Evolutionary conservation across 2,888 invertebrate genomes (phyloP).

Genomic region (Latheticus oryzae): DNA sequence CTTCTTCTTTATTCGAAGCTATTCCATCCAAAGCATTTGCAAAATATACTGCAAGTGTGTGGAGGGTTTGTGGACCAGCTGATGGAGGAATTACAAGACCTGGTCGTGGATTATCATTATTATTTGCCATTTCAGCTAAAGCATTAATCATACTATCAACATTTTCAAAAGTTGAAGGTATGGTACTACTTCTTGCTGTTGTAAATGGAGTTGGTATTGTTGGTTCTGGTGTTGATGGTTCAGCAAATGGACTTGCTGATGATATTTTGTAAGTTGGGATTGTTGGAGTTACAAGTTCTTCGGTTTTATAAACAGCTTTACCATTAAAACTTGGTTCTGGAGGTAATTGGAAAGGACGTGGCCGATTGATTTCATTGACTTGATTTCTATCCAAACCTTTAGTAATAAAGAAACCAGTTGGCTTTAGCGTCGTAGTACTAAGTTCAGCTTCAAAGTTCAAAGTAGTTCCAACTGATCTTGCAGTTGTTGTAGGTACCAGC

Average conservation of each 20-base stretch:
- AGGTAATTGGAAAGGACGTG: conserved; percentile 52
- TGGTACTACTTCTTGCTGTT: conserved; percentile 61
- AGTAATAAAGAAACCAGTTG: conserved; percentile 21
- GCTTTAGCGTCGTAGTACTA: neutral
- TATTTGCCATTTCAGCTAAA: conserved; percentile 71
- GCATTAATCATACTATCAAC: conserved; percentile 78
- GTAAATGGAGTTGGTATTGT: conserved; percentile 54
- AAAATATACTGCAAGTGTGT: conserved; percentile 84
- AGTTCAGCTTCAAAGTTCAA: conserved; percentile 3
- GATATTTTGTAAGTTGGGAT: conserved; percentile 56
- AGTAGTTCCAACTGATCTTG: conserved; percentile 11
- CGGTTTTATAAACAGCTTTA: conserved; percentile 11
- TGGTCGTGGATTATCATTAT: conserved; percentile 69
- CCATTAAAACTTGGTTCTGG: conserved; percentile 6
- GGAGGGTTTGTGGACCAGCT: conserved; percentile 80
- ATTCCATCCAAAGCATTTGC: conserved; percentile 76
- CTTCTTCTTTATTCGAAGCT: conserved; percentile 62
- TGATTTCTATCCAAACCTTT: conserved; percentile 8
- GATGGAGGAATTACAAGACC: conserved; percentile 80
- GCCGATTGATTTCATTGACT: conserved; percentile 37
- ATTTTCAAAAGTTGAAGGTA: conserved; percentile 71
- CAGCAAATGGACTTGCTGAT: conserved; percentile 60
- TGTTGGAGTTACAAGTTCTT: conserved; percentile 41
- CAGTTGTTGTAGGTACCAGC: conserved; percentile 1
- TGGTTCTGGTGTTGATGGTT: conserved; percentile 43